These are phyloP conservation scores for Melanogrammus aeglefinus DNA, from an alignment of 2,797 vertebrate species.

Conservation along the genomic window DNA sequence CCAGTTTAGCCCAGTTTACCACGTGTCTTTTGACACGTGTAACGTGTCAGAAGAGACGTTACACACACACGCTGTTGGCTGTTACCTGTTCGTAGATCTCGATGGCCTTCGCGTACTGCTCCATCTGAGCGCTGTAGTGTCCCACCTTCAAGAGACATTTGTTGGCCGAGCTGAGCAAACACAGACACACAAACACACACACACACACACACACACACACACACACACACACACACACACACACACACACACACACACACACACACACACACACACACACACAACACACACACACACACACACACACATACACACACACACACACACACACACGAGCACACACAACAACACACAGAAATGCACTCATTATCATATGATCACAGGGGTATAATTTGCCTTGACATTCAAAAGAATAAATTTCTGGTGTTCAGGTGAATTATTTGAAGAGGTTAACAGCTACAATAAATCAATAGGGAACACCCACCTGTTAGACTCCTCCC, in stretches of 20 bases:
- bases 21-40: too few species aligned
- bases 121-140: constrained; percentile 88
- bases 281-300: constrained; percentile 21
- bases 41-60: too few species aligned
- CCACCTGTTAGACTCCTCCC: constrained; percentile 71
- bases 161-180: constrained; percentile 76
- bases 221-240: constrained; percentile 1
- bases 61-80: constrained; percentile 31
- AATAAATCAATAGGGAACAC: background rate
- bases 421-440: background rate
- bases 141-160: constrained; percentile 95
- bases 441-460: background rate
- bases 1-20: background rate
- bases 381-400: background rate
- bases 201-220: constrained; percentile 23
- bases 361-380: too few species aligned
- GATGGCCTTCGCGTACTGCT: constrained; percentile 89
- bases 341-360: background rate
- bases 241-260: constrained; percentile 7
- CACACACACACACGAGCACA: constrained; percentile 1
- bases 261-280: constrained; percentile 14
- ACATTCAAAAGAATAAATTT: background rate
- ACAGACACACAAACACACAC: constrained; percentile 18
- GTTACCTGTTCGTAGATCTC: constrained; percentile 90
- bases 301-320: constrained; percentile 22